Conservation (phyloP, 2,113 vertebrate genomes). For the Pollimyrus isidori region DNA sequence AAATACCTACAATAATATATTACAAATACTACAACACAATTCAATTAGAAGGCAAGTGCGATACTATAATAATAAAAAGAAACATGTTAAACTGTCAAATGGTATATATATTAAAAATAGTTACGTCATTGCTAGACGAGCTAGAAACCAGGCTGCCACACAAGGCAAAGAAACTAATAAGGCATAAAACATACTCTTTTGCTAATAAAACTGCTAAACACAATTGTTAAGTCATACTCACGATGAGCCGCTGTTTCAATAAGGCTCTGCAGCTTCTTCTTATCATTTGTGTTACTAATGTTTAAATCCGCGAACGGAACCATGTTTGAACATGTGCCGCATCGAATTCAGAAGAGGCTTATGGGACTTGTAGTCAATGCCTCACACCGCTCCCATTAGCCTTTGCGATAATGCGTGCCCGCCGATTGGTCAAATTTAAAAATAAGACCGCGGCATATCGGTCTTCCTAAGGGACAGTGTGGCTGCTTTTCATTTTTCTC, state of each 20-base stretch:
- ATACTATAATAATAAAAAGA: background rate
- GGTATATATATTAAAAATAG: background rate
- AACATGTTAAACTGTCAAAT: background rate
- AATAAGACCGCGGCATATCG: slow-evolving; percentile 25
- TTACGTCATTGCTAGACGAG: background rate
- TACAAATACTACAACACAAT: background rate
- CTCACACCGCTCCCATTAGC: slow-evolving; percentile 10
- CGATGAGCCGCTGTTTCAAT: slow-evolving; percentile 60
- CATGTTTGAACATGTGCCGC: slow-evolving; percentile 40
- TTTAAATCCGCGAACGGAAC: slow-evolving; percentile 61
- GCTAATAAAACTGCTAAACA: background rate
- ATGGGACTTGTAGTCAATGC: slow-evolving; percentile 19
- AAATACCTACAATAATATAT: background rate
- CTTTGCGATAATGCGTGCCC: background rate
- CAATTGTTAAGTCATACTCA: slow-evolving; percentile 42
- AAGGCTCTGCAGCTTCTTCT: slow-evolving; percentile 32
- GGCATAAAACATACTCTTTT: background rate
- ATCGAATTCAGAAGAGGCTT: background rate
- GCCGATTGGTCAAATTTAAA: slow-evolving; percentile 24
- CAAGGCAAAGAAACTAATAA: background rate
- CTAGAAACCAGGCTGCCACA: background rate
- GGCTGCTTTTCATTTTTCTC: background rate
- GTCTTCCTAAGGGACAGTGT: background rate
- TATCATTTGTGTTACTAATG: slow-evolving; percentile 40
- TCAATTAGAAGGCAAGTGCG: background rate